phyloP scores from a whole-genome alignment of 2,797 vertebrate species.

The Oceanodroma leucorhoa region DNA sequence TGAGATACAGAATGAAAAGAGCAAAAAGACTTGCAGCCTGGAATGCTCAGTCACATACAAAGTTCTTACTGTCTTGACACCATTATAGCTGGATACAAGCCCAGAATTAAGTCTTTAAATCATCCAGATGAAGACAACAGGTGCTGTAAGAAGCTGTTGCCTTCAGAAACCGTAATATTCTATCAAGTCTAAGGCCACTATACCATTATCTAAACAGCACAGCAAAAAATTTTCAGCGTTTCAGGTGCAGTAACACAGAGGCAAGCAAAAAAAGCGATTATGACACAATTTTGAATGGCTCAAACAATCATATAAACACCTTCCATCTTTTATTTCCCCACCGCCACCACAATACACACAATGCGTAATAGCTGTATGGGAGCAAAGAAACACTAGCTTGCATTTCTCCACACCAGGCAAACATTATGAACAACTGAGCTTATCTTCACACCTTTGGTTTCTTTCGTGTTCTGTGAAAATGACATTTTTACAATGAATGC shows the following conservation, averaged over 20 bases:
- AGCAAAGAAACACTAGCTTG: neutral
- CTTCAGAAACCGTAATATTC: neutral
- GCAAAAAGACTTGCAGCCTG: neutral
- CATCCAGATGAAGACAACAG: neutral
- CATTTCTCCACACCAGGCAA: neutral
- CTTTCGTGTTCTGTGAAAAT: neutral
- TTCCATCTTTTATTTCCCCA: neutral
- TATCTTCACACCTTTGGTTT: neutral
- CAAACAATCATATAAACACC: neutral
- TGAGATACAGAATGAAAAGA: neutral
- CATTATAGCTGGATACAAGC: neutral
- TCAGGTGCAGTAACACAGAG: neutral
- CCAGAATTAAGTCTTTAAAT: slow-evolving; percentile 1
- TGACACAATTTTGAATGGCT: neutral
- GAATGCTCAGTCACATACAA: neutral
- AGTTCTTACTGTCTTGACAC: neutral
- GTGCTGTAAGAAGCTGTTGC: neutral
- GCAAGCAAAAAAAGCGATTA: neutral
- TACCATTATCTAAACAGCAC: neutral
- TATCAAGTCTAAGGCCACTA: neutral
- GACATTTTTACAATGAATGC: neutral
- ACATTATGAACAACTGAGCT: neutral
- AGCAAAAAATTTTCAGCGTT: neutral
- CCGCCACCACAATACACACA: rapidly evolving
- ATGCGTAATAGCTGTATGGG: rapidly evolving